Percentiles rank a stretch among this genome's conserved stretches.
Conservation (phyloP, 2,113 vertebrate genomes). For the Scalopus aquaticus region DNA sequence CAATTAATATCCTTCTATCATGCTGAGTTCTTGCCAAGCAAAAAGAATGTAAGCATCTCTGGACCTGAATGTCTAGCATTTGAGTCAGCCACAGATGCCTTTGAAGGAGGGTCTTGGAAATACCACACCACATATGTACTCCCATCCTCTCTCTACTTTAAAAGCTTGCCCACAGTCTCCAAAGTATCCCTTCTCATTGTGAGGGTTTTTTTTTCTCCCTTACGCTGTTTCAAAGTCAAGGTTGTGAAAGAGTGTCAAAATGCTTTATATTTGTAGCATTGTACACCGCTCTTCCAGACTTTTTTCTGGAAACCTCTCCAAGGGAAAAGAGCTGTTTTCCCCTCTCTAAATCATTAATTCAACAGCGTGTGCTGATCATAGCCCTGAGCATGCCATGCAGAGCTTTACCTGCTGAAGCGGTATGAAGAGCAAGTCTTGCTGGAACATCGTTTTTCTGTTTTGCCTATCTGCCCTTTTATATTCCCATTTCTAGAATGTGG, state of each 20-base stretch:
- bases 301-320: not conserved
- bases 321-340: not conserved
- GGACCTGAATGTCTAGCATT: not conserved
- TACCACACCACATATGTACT: not conserved
- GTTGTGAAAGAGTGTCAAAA: not conserved
- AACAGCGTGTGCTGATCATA: not conserved
- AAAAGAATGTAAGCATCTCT: conserved; percentile 12
- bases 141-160: not conserved
- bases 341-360: not conserved
- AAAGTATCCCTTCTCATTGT: not conserved
- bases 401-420: not conserved
- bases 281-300: not conserved
- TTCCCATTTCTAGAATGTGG: not conserved
- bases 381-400: no score
- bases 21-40: not conserved
- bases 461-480: not conserved
- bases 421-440: not conserved
- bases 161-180: not conserved
- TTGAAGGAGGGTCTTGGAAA: not conserved
- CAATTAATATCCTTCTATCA: not conserved
- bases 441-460: not conserved
- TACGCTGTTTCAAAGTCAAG: not conserved
- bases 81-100: conserved; percentile 16
- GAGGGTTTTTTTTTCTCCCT: not conserved
- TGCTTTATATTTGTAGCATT: not conserved